Conservation (phyloP, 2,113 vertebrate genomes). For the human region GRCh38 chr5:131099001-131099500, state of each 20-base stretch:
- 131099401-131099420: slow-evolving; percentile 46
- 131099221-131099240: slow-evolving; percentile 43
- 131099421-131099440: slow-evolving; percentile 21
- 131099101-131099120: not conserved
- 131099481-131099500: slow-evolving; percentile 9
- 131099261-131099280: slow-evolving; percentile 34
- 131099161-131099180: slow-evolving; percentile 19
- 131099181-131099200: slow-evolving; percentile 51
- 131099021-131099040: too few species aligned
- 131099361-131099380: slow-evolving; percentile 21
- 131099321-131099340: not conserved
- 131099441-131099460: not conserved
- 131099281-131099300: slow-evolving; percentile 50
- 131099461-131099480: not conserved
- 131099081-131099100: not conserved
- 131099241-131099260: not conserved
- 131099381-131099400: not conserved
- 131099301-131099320: slow-evolving; percentile 26
- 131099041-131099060: not conserved
- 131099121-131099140: not conserved
- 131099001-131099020: not conserved
- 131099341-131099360: slow-evolving; percentile 32
- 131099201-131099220: slow-evolving; percentile 41
- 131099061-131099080: not conserved
- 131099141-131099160: slow-evolving; percentile 36